Conservation (phyloP, 1,140 invertebrate genomes). For the Phocides pigmalion region DNA sequence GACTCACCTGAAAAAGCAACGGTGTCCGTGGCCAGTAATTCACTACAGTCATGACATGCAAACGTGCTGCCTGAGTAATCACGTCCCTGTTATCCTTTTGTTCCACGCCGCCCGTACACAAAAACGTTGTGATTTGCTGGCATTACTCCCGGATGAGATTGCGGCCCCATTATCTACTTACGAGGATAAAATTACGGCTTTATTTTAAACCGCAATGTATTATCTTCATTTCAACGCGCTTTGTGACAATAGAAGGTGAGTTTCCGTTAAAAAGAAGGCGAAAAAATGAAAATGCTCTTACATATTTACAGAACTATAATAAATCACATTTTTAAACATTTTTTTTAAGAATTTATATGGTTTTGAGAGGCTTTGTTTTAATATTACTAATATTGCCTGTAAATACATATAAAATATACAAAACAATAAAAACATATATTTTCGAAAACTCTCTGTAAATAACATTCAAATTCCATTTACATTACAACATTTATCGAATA, state of each 20-base stretch:
- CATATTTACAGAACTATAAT: not conserved
- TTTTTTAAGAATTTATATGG: too few species aligned
- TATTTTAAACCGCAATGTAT: conserved; percentile 32
- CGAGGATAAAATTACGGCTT: conserved; percentile 34
- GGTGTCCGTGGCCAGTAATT: conserved; percentile 59
- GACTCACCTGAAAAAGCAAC: conserved; percentile 62
- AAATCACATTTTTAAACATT: not conserved
- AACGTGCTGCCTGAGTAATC: conserved; percentile 67
- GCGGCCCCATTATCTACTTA: conserved; percentile 31
- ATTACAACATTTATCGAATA: too few species aligned
- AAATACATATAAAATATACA: too few species aligned
- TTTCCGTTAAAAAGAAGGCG: conserved; percentile 5
- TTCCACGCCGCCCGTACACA: conserved; percentile 53
- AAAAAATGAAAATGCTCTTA: not conserved
- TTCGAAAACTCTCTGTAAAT: too few species aligned
- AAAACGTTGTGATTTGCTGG: conserved; percentile 64
- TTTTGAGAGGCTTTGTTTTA: too few species aligned
- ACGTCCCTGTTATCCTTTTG: conserved; percentile 70
- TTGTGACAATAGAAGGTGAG: conserved; percentile 24
- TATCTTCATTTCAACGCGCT: conserved; percentile 29
- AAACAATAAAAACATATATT: too few species aligned
- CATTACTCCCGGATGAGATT: conserved; percentile 35
- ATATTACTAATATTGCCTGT: too few species aligned
- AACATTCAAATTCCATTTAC: too few species aligned
- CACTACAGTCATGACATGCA: conserved; percentile 69